Percentiles rank a stretch among this genome's conserved stretches.
phyloP scores from a whole-genome alignment of 2,797 vertebrate species.

The Petrocephalus schoutedeni region DNA sequence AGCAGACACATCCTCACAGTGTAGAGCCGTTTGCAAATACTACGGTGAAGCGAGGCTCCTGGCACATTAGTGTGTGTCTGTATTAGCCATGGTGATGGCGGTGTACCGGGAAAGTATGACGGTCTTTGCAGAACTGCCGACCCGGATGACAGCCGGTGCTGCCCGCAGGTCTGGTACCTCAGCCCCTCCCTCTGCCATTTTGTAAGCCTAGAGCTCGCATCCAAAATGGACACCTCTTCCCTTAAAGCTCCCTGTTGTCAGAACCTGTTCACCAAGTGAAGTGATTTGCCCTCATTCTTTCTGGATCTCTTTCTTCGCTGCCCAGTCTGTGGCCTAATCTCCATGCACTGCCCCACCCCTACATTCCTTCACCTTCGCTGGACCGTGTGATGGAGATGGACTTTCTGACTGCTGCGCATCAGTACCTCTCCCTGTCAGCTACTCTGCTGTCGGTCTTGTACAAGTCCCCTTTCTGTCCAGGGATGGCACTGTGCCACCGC shows the following conservation, averaged over 20 bases:
- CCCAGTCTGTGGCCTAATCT: not conserved
- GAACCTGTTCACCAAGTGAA: not conserved
- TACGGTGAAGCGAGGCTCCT: not conserved
- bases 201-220: not conserved
- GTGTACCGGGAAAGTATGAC: not conserved
- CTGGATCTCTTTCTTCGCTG: not conserved
- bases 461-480: not conserved
- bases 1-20: slow-evolving; percentile 57
- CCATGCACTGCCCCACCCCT: not conserved
- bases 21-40: slow-evolving; percentile 58
- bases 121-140: not conserved
- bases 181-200: not conserved
- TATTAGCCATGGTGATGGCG: not conserved
- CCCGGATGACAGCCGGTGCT: not conserved
- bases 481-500: not conserved
- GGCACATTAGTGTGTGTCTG: not conserved
- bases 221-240: not conserved
- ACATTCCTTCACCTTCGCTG: not conserved
- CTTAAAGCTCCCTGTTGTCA: not conserved
- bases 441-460: not conserved
- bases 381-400: not conserved
- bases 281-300: not conserved
- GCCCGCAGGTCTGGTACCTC: not conserved
- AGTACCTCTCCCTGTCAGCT: not conserved
- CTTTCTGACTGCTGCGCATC: not conserved